Base-by-base conservation (phyloP, 1,140 invertebrate species). In the Nylanderia fulva region DNA sequence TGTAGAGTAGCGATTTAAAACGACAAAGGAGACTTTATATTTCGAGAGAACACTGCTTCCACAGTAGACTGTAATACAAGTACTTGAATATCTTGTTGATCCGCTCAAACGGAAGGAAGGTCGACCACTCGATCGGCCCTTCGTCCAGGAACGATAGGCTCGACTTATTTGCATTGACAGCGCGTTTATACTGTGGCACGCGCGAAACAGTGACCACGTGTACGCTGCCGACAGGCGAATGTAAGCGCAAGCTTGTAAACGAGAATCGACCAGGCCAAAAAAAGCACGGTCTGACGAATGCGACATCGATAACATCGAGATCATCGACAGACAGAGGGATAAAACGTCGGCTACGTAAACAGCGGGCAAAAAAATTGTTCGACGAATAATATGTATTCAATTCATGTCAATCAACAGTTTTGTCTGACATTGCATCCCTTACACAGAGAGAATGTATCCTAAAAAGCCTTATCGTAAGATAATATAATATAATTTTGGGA, bases 201-300 rank as follows among this genome's bases (percentile, higher is more conserved):
- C 63, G 86, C 85, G 56, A 77, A 87, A 88, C 85, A 88, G 86
- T 86, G 85, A 86, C 86, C 86, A 88, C 77, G 85, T 88, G 85
- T 76, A 86, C 27, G 36, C 33, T 42, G 86, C 42, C 80, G 86
- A 88, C 86, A 76, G 48, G 48, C 76, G 61, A 87, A 82, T 39
- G 56, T 84, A 85, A 88, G 69, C 87, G 76, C 48, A 27, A 63
- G 72, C 68, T 15, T 63, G 84, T 84, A 88, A 88, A 88, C 85
- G 71, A 77, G 60, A 39, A 85, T 85, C 85, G 52, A 33, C n/a
- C 86, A 33, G 85, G 36, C 85, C 76, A 85, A 74, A 87, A 87
- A 82, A 83, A 75, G 84, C 69, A 48, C 76, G 64, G 33, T 29
- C 33, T 63, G 52, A 0, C 61, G 58, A 56, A 61, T 48, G 63